These are phyloP conservation scores for Phymorhynchus buccinoides DNA, from an alignment of 1,140 invertebrate species.

Conservation along the genomic window DNA sequence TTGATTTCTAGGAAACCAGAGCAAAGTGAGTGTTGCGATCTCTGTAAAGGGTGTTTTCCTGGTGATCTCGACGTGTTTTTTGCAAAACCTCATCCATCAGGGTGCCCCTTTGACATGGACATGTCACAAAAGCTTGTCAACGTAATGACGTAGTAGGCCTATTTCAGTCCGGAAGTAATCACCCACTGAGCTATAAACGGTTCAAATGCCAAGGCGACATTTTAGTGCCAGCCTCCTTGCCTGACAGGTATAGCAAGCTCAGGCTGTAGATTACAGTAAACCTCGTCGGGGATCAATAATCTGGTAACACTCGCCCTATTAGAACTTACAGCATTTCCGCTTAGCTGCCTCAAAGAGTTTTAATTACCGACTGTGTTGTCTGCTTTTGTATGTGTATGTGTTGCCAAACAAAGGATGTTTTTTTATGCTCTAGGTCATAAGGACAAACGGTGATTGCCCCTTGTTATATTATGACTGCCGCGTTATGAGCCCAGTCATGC, in stretches of 20 bases:
- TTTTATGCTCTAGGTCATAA: no score
- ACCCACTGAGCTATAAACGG: neutral
- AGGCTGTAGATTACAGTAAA: neutral
- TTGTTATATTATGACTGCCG: no score
- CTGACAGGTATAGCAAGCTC: neutral
- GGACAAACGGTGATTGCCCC: no score
- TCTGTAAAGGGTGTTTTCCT: no score
- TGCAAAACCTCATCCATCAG: no score
- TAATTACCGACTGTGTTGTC: neutral
- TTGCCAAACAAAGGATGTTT: no score
- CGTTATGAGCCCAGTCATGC: no score
- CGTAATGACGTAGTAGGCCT: neutral
- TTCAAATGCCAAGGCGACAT: constrained; percentile 2
- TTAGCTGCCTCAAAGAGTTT: neutral
- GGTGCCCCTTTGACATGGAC: no score
- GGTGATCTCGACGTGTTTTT: no score
- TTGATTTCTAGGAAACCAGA: no score
- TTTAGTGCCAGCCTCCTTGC: neutral
- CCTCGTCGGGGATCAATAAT: neutral
- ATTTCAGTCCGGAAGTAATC: constrained; percentile 2
- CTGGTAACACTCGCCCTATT: neutral
- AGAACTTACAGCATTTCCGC: no score
- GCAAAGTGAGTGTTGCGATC: no score
- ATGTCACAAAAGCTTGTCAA: neutral
- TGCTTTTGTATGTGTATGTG: neutral